phyloP scores from a whole-genome alignment of 1,140 invertebrate genomes.

The Philaenus spumarius region DNA sequence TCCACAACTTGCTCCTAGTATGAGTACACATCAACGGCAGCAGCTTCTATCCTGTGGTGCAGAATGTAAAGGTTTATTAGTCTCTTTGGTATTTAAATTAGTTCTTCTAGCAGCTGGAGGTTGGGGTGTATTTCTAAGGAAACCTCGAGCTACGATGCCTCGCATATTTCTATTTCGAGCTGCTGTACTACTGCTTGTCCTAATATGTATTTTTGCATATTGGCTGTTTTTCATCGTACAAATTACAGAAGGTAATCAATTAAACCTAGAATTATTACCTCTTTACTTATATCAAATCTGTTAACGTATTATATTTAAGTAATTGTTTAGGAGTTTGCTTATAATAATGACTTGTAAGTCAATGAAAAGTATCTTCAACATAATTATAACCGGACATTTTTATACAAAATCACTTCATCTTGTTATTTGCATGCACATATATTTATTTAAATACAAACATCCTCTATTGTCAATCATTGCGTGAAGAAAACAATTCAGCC shows the following conservation, averaged over 20 bases:
- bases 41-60: conserved; percentile 65
- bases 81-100: conserved; percentile 88
- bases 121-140: conserved; percentile 80
- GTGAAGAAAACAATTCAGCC: no score
- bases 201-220: conserved; percentile 89
- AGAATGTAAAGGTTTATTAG: conserved; percentile 82
- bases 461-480: no score
- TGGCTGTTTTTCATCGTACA: conserved; percentile 96
- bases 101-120: conserved; percentile 83
- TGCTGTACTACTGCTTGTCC: conserved; percentile 79
- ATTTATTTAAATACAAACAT: no score
- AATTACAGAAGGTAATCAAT: conserved; percentile 39
- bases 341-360: no score
- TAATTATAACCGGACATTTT: no score
- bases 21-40: conserved; percentile 29
- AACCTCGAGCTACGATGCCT: conserved; percentile 79
- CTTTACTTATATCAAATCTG: no score
- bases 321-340: no score
- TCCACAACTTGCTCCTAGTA: conserved; percentile 44
- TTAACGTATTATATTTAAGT: not conserved
- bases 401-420: no score
- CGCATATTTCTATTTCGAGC: conserved; percentile 87
- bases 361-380: no score
- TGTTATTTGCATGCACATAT: no score
- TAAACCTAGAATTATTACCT: no score